Evolutionary conservation across 2,797 vertebrate species (phyloP).

Genomic region (Anomalospiza imberbis): DNA sequence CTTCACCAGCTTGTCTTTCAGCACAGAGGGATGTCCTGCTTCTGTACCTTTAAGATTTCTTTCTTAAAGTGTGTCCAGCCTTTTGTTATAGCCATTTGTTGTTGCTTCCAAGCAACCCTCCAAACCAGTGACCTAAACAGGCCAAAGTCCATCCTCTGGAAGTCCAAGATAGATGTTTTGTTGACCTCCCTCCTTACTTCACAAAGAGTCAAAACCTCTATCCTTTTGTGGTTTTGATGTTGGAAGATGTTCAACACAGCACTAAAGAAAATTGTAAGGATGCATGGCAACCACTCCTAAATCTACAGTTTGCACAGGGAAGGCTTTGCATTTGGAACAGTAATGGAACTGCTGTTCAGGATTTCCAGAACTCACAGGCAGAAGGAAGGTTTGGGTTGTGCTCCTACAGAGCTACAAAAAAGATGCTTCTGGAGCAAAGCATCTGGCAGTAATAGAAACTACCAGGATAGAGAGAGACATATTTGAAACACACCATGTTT

Average conservation of each 20-base stretch:
- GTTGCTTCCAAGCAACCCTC: neutral
- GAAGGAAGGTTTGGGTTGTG: neutral
- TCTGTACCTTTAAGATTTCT: neutral
- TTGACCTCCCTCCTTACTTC: neutral
- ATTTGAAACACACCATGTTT: neutral
- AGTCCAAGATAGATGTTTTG: neutral
- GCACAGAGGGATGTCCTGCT: neutral
- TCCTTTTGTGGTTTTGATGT: neutral
- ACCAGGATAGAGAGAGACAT: neutral
- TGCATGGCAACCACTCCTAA: neutral
- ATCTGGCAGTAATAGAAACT: neutral
- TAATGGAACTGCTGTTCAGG: neutral
- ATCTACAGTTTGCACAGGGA: neutral
- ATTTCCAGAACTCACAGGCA: neutral
- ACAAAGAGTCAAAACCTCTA: neutral
- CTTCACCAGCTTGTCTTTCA: neutral
- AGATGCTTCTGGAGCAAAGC: neutral
- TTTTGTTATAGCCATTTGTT: neutral
- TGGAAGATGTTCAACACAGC: neutral
- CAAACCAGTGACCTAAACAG: neutral
- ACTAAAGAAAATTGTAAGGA: neutral
- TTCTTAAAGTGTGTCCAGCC: neutral
- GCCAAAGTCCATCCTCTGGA: neutral
- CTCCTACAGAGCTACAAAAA: neutral
- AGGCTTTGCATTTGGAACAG: neutral